Percentiles rank a stretch among this genome's conserved stretches.
These are phyloP conservation scores for Stratiolaelaps scimitus DNA, from an alignment of 1,140 invertebrate genomes.

Conservation along the genomic window DNA sequence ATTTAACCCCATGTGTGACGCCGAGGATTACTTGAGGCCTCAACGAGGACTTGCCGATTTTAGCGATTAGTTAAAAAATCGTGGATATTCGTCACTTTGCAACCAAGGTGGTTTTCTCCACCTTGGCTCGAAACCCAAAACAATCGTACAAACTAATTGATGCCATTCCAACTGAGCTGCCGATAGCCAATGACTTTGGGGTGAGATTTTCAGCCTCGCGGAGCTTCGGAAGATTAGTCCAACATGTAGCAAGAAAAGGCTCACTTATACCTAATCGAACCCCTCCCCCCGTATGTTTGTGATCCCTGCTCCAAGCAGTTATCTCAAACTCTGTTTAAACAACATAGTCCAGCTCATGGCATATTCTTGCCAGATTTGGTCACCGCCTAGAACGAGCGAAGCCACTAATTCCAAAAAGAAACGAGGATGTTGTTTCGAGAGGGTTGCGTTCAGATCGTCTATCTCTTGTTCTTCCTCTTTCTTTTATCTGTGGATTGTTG, in stretches of 20 bases:
- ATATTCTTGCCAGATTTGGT: not conserved
- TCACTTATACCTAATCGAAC: not conserved
- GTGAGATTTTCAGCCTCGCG: not conserved
- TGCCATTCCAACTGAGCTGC: not conserved
- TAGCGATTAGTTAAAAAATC: not conserved
- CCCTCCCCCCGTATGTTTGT: not conserved
- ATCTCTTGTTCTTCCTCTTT: too few species aligned
- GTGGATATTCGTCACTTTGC: not conserved
- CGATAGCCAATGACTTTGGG: not conserved
- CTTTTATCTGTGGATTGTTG: too few species aligned
- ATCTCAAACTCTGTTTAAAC: not conserved
- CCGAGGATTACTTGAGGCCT: not conserved
- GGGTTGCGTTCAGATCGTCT: too few species aligned
- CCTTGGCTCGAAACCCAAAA: not conserved
- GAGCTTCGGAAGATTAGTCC: not conserved
- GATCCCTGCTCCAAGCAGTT: not conserved
- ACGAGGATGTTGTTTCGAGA: too few species aligned
- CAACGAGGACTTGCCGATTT: not conserved
- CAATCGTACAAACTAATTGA: not conserved
- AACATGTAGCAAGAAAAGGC: not conserved
- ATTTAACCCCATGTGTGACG: not conserved
- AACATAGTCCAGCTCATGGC: not conserved
- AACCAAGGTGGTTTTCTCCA: not conserved
- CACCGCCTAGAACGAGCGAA: too few species aligned
- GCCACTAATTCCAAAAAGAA: too few species aligned